phyloP scores from a whole-genome alignment of 1,140 invertebrate species.

The Liolophura sinensis region DNA sequence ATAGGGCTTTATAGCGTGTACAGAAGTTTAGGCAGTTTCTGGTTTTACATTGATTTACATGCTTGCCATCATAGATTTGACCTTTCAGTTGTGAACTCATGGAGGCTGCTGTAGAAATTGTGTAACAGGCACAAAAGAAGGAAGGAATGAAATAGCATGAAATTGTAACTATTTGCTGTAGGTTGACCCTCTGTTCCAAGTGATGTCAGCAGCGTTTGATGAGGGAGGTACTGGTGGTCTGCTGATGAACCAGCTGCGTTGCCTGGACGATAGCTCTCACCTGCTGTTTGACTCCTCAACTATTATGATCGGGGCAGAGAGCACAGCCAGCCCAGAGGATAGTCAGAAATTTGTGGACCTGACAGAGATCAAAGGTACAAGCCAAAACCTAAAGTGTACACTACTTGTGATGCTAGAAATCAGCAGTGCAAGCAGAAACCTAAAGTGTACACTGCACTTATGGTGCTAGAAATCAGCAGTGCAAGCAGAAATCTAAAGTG shows the following conservation, averaged over 20 bases:
- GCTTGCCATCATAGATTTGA: neutral
- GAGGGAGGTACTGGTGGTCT: slow-evolving; percentile 58
- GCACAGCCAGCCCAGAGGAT: neutral
- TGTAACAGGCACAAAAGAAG: too few species aligned
- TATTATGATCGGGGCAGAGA: slow-evolving; percentile 25
- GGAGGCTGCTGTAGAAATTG: neutral
- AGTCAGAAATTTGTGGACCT: slow-evolving; percentile 8
- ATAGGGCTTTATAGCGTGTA: neutral
- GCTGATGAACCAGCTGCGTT: slow-evolving; percentile 55
- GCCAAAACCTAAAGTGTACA: neutral
- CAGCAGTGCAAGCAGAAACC: too few species aligned
- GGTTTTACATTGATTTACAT: neutral
- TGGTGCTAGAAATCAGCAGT: too few species aligned
- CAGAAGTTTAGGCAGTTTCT: neutral
- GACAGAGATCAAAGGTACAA: slow-evolving; percentile 11
- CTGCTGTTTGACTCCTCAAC: slow-evolving; percentile 50
- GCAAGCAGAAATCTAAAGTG: too few species aligned
- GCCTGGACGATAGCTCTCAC: slow-evolving; percentile 49
- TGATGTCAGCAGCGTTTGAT: slow-evolving; percentile 60
- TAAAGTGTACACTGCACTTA: too few species aligned
- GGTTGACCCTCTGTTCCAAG: slow-evolving; percentile 61
- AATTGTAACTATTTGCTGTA: slow-evolving; percentile 14
- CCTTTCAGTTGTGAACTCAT: neutral
- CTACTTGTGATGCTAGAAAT: too few species aligned
- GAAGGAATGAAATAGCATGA: neutral